Evolutionary conservation across 2,797 vertebrate species (phyloP), one percentile per base, ranked within the genome.

Genomic region (Phoeniculus purpureus): DNA sequence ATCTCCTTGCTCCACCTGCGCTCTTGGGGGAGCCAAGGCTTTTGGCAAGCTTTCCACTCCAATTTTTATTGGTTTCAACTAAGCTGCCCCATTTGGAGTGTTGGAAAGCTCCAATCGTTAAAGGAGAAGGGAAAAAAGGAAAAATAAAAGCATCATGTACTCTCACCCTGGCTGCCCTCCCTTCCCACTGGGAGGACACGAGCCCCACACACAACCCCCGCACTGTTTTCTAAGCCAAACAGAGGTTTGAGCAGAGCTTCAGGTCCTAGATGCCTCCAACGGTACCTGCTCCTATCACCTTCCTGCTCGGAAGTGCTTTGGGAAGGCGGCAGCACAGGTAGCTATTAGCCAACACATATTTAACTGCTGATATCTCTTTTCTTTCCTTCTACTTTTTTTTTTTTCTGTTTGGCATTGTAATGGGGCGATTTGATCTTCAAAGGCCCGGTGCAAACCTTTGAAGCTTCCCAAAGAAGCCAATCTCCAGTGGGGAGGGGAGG

Each of bases 1-100:
- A 97, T 96, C 97, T 95, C 95, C 89, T 96, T 96, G 96, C 96
- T 97, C 97, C 98, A 98, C 97, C 98, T 98, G 98, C 72, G 67
- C 97, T 97, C 98, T 89, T 96, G 92, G 56, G 97, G 97, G 97
- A 98, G 96, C 96, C 93, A 92, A 97, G 94, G 92, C 94, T 97
- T 87, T 97, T 97, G 97, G 97, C 97, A 97, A 97, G 87, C 61
- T 89, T 90, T 94, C 94, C 81, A 18, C 96, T 94, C 96, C 83
- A 48, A 43, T 94, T 97, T 98, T 97, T 97, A 97, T 96, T 96
- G 97, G 96, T 97, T 98, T 97, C 95, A 94, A 96, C 97, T 96
- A 95, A 97, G 96, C 97, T 97, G 97, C 96, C 97, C 94, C 95
- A 96, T 96, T 95, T 29, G 3, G 96, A 96, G 86, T 61, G 91